Percentiles rank a stretch among this genome's conserved stretches.
Evolutionary conservation across 2,888 invertebrate genomes (phyloP).

Genomic region (Tricholauxania praeusta): DNA sequence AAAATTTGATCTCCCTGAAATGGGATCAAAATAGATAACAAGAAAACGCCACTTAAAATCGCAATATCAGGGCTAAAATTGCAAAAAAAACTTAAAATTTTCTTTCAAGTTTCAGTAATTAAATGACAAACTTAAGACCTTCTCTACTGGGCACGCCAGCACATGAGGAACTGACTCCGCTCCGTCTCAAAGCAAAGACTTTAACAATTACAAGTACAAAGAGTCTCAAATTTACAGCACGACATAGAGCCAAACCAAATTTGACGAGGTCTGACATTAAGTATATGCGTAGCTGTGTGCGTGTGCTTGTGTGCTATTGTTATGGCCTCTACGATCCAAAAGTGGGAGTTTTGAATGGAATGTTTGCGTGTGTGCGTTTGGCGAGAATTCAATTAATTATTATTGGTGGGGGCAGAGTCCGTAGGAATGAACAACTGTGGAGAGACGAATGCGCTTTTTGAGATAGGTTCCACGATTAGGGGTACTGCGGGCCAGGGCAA

Average conservation of each 20-base stretch:
- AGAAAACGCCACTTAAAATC: no score
- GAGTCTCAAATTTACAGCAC: neutral
- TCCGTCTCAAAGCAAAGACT: neutral
- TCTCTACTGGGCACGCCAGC: no score
- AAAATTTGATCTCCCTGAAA: no score
- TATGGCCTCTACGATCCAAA: constrained; percentile 23
- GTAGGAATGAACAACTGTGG: neutral
- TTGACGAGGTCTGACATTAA: neutral
- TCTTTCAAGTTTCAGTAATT: no score
- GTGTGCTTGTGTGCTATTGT: constrained; percentile 32
- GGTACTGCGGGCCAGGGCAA: neutral
- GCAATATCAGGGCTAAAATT: no score
- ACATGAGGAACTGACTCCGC: no score
- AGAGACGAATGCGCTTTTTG: neutral
- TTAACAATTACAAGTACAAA: neutral
- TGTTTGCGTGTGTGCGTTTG: constrained; percentile 45
- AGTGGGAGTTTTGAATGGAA: constrained; percentile 42
- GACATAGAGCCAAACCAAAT: neutral
- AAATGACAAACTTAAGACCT: no score
- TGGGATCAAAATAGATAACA: no score
- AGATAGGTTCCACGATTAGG: neutral
- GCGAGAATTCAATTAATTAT: constrained; percentile 36
- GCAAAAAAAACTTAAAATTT: no score
- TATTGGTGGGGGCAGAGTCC: neutral
- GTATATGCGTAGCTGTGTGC: constrained; percentile 29